phyloP scores from a whole-genome alignment of 2,797 vertebrate species.

The Spondyliosoma cantharus region DNA sequence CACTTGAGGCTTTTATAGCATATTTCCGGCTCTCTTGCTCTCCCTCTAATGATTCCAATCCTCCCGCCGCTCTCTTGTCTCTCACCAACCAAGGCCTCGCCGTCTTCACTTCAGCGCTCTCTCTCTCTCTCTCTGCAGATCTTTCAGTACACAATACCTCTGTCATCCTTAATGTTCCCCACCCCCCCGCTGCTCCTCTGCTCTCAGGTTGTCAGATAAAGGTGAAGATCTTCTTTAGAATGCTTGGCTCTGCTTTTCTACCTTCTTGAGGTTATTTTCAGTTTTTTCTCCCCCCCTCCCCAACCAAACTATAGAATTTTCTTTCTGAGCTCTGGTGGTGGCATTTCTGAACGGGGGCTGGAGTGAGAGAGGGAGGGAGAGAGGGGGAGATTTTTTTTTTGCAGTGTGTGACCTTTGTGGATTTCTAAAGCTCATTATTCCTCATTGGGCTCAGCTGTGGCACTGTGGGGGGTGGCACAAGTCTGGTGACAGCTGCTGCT shows the following conservation, averaged over 20 bases:
- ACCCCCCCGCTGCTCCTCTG: slow-evolving; percentile 48
- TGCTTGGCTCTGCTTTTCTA: slow-evolving; percentile 66
- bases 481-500: slow-evolving; percentile 70
- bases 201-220: slow-evolving; percentile 78
- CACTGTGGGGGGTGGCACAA: slow-evolving; percentile 67
- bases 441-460: slow-evolving; percentile 72
- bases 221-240: slow-evolving; percentile 72
- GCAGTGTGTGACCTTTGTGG: slow-evolving; percentile 82
- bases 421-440: slow-evolving; percentile 85
- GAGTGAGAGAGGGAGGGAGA: slow-evolving; percentile 16
- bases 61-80: slow-evolving; percentile 43
- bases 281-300: slow-evolving; percentile 13
- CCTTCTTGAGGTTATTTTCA: slow-evolving; percentile 25
- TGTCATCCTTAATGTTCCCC: slow-evolving; percentile 60
- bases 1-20: slow-evolving; percentile 32
- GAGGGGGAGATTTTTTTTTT: slow-evolving; percentile 64
- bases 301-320: slow-evolving; percentile 68
- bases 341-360: slow-evolving; percentile 75
- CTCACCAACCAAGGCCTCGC: slow-evolving; percentile 27
- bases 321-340: slow-evolving; percentile 67
- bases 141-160: slow-evolving; percentile 53
- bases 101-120: slow-evolving; percentile 54
- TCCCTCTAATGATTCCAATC: slow-evolving; percentile 64
- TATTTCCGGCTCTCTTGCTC: slow-evolving; percentile 41
- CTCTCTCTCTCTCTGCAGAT: too few species aligned